Conservation (phyloP, 2,797 vertebrate genomes). For the Halcyon leucocephala region DNA sequence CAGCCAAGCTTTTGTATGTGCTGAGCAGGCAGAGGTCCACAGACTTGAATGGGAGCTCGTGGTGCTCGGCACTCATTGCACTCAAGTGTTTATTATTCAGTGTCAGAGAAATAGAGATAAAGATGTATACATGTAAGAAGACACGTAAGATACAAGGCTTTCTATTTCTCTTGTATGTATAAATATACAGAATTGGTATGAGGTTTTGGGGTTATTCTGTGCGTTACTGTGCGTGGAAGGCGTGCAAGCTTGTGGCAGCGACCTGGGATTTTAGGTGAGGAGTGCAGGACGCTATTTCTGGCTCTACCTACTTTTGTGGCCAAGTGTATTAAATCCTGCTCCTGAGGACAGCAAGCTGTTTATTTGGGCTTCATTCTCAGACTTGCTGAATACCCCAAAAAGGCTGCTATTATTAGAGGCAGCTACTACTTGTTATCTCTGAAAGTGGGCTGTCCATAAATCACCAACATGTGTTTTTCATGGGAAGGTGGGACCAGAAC, state of each 20-base stretch:
- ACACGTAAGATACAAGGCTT: not conserved
- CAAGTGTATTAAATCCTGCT: conserved; percentile 16
- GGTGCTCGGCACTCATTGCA: not conserved
- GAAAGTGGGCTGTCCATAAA: conserved; percentile 11
- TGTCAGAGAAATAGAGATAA: not conserved
- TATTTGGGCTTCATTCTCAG: not conserved
- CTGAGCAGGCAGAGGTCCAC: not conserved
- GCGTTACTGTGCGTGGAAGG: not conserved
- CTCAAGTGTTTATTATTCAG: not conserved
- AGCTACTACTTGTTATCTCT: not conserved
- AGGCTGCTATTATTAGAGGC: conserved; percentile 17
- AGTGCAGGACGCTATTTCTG: not conserved
- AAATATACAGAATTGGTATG: not conserved
- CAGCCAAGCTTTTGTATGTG: not conserved
- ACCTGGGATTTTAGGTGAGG: not conserved
- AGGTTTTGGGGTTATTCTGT: not conserved
- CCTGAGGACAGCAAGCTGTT: not conserved
- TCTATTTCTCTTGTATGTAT: not conserved
- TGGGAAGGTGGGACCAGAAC: not conserved
- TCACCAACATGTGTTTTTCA: not conserved
- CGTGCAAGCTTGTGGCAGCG: fast-evolving
- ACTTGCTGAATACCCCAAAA: conserved; percentile 23
- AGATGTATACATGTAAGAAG: not conserved
- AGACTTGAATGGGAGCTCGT: not conserved
- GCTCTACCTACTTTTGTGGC: conserved; percentile 29